These are phyloP conservation scores for Drosophila seclusa DNA, from an alignment of 2,888 invertebrate species.

Conservation along the genomic window DNA sequence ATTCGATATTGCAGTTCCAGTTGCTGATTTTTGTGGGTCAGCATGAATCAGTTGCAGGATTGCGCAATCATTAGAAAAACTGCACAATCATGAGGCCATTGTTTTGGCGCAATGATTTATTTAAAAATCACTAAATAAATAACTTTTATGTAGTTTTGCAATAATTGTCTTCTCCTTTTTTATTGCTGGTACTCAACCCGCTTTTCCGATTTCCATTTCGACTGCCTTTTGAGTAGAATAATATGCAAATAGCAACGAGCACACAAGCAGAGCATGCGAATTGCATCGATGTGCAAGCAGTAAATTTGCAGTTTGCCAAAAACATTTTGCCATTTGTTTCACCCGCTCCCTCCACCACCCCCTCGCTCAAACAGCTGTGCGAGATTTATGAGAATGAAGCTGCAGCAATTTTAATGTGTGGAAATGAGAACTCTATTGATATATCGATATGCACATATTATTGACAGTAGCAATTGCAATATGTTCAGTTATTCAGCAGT, in stretches of 20 bases:
- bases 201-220: slow-evolving; percentile 64
- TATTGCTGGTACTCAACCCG: neutral
- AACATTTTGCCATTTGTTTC: slow-evolving; percentile 72
- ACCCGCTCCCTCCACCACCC: neutral
- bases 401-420: slow-evolving; percentile 72
- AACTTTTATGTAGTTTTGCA: slow-evolving; percentile 52
- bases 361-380: slow-evolving; percentile 2
- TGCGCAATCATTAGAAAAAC: slow-evolving; percentile 56
- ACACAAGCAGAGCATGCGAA: slow-evolving; percentile 21
- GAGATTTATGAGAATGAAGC: slow-evolving; percentile 62
- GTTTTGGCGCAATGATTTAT: slow-evolving; percentile 28
- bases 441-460: slow-evolving; percentile 66
- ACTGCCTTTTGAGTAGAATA: slow-evolving; percentile 77
- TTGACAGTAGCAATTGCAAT: slow-evolving; percentile 66
- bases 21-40: slow-evolving; percentile 64
- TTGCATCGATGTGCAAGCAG: slow-evolving; percentile 56
- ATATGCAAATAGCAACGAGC: slow-evolving; percentile 71
- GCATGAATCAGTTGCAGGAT: slow-evolving; percentile 62
- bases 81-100: slow-evolving; percentile 56
- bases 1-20: slow-evolving; percentile 42
- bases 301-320: slow-evolving; percentile 77
- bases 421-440: slow-evolving; percentile 73
- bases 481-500: slow-evolving; percentile 31
- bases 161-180: slow-evolving; percentile 33
- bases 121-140: slow-evolving; percentile 65